Conservation (phyloP, 2,888 invertebrate genomes). For the Loripinus fragilis region DNA sequence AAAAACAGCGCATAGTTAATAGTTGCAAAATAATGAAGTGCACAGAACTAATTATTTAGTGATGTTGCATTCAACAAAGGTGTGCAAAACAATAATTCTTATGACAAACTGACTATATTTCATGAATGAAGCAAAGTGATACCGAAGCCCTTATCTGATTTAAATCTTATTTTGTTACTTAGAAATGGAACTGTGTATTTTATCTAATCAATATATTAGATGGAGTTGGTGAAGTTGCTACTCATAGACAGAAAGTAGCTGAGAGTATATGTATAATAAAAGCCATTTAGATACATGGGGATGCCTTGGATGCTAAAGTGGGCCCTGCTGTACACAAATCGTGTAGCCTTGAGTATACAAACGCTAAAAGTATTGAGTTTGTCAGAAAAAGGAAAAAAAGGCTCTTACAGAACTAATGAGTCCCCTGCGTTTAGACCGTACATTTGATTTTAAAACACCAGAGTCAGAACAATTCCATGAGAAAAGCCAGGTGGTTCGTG, state of each 20-base stretch:
- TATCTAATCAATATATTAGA: slow-evolving; percentile 11
- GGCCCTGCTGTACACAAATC: slow-evolving; percentile 23
- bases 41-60: too few species aligned
- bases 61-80: too few species aligned
- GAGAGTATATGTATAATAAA: slow-evolving; percentile 18
- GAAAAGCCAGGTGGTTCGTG: background rate
- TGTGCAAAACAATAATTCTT: too few species aligned
- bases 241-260: slow-evolving; percentile 13
- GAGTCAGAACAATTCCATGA: background rate
- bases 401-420: background rate
- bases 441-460: slow-evolving; percentile 19
- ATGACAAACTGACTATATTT: background rate
- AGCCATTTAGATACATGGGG: slow-evolving; percentile 22
- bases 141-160: background rate
- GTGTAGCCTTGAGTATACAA: slow-evolving; percentile 25
- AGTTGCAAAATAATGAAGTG: too few species aligned
- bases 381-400: background rate
- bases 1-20: background rate
- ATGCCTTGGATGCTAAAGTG: background rate
- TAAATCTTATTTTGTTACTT: background rate
- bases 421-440: slow-evolving; percentile 17
- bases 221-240: slow-evolving; percentile 5
- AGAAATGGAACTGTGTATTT: slow-evolving; percentile 26
- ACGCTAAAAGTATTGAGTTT: slow-evolving; percentile 19
- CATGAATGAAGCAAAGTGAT: background rate